Percentiles rank a stretch among this genome's conserved stretches.
These are phyloP conservation scores for Panurus biarmicus DNA, from an alignment of 2,113 vertebrate genomes.

Conservation along the genomic window DNA sequence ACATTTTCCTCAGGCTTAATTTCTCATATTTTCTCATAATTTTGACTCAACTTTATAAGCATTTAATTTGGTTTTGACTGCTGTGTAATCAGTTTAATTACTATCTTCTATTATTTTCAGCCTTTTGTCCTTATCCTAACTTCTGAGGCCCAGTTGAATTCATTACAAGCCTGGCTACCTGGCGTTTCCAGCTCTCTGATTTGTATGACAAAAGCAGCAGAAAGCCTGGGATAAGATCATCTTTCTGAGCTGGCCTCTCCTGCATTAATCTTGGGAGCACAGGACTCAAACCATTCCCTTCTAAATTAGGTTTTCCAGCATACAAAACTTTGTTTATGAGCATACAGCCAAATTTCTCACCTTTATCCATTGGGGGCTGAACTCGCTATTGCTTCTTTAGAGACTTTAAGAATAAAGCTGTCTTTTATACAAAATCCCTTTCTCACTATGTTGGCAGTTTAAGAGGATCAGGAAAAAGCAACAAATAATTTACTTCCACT, in stretches of 20 bases:
- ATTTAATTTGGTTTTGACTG: neutral
- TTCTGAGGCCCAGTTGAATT: neutral
- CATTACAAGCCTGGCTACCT: neutral
- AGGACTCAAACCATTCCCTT: neutral
- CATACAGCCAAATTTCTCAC: neutral
- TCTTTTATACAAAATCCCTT: neutral
- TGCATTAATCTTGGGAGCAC: neutral
- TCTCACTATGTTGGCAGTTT: neutral
- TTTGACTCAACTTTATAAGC: neutral
- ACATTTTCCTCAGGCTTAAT: neutral
- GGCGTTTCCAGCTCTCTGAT: neutral
- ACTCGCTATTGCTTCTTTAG: neutral
- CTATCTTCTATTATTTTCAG: neutral
- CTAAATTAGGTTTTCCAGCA: neutral
- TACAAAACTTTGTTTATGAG: neutral
- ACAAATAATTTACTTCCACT: slow-evolving; percentile 18
- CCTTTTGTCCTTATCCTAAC: neutral
- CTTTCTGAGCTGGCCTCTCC: neutral
- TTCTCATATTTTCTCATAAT: neutral
- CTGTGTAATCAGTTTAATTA: neutral
- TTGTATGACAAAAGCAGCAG: neutral
- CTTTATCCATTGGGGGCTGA: neutral
- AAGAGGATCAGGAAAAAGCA: neutral
- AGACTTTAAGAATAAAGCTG: neutral
- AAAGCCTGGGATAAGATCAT: neutral